Evolutionary conservation across 2,888 invertebrate genomes (phyloP).

Genomic region (Pogonocherus hispidulus): DNA sequence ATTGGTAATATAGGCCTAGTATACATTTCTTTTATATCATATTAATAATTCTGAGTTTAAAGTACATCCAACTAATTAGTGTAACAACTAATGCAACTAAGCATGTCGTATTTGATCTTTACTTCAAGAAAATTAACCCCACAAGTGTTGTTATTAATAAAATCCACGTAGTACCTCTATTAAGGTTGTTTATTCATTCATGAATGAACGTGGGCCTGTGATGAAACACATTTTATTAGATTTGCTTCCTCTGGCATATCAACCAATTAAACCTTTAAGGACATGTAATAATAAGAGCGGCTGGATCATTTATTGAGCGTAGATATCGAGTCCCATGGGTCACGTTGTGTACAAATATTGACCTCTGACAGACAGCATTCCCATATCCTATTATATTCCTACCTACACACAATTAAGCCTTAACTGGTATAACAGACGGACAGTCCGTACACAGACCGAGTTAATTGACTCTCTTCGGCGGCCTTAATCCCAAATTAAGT

Average conservation of each 20-base stretch:
- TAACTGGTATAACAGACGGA: conserved; percentile 47
- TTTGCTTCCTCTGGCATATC: conserved; percentile 32
- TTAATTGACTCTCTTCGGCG: conserved; percentile 42
- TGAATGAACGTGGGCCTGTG: conserved; percentile 27
- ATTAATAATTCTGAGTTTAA: too few species aligned
- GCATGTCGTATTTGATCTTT: neutral
- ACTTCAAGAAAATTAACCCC: conserved; percentile 13
- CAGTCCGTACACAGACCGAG: conserved; percentile 30
- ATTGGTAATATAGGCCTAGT: too few species aligned
- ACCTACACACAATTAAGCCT: conserved; percentile 60
- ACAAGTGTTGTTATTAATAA: conserved; percentile 9
- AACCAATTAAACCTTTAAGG: conserved; percentile 31
- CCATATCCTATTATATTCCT: conserved; percentile 53
- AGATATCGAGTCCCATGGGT: conserved; percentile 54
- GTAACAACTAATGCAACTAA: too few species aligned
- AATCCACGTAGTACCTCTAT: conserved; percentile 25
- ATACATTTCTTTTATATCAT: too few species aligned
- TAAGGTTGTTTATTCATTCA: conserved; percentile 30
- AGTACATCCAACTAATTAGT: too few species aligned
- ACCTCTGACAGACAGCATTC: conserved; percentile 63
- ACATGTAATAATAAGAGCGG: conserved; percentile 27
- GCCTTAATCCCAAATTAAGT: conserved; percentile 40
- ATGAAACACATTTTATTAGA: conserved; percentile 32
- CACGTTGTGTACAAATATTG: conserved; percentile 65
- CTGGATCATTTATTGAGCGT: conserved; percentile 34